Evolutionary conservation across 1,140 invertebrate species (phyloP).

Genomic region (Homalodisca vitripennis): DNA sequence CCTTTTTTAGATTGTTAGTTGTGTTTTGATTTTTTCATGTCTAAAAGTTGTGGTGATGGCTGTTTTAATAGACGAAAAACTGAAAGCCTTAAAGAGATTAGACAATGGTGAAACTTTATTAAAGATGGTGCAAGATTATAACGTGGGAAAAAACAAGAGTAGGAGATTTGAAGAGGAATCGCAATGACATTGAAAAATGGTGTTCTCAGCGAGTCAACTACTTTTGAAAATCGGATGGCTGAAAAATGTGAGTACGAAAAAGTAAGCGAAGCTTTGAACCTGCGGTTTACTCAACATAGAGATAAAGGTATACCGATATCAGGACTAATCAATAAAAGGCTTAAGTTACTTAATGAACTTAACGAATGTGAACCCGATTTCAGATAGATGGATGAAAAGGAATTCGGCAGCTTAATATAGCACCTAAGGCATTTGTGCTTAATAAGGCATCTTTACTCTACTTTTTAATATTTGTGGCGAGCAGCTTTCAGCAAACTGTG

Average conservation of each 20-base stretch:
- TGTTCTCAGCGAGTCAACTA: slow-evolving; percentile 25
- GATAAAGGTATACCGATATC: slow-evolving; percentile 26
- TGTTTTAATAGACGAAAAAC: slow-evolving; percentile 32
- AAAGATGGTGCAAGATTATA: slow-evolving; percentile 28
- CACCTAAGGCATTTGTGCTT: too few species aligned
- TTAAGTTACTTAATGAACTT: slow-evolving; percentile 15
- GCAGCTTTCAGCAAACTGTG: slow-evolving; percentile 35
- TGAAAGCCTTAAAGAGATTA: slow-evolving; percentile 31
- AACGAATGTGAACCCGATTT: slow-evolving; percentile 24
- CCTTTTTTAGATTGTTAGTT: not conserved
- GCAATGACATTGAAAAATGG: slow-evolving; percentile 28
- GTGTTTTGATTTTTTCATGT: slow-evolving; percentile 1
- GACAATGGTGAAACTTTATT: slow-evolving; percentile 35
- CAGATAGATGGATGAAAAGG: slow-evolving; percentile 39
- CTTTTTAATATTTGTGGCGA: slow-evolving; percentile 38
- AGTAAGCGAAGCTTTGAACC: slow-evolving; percentile 30
- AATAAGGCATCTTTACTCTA: slow-evolving; percentile 34
- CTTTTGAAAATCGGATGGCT: slow-evolving; percentile 29
- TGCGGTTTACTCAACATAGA: slow-evolving; percentile 29
- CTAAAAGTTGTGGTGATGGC: slow-evolving; percentile 17
- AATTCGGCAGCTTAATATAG: slow-evolving; percentile 20
- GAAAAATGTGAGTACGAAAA: slow-evolving; percentile 32
- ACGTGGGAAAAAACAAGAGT: slow-evolving; percentile 34
- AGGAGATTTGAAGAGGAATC: slow-evolving; percentile 34
- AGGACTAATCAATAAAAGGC: slow-evolving; percentile 12